Conservation (phyloP, 1,140 invertebrate genomes). For the Phymastichus coffea region DNA sequence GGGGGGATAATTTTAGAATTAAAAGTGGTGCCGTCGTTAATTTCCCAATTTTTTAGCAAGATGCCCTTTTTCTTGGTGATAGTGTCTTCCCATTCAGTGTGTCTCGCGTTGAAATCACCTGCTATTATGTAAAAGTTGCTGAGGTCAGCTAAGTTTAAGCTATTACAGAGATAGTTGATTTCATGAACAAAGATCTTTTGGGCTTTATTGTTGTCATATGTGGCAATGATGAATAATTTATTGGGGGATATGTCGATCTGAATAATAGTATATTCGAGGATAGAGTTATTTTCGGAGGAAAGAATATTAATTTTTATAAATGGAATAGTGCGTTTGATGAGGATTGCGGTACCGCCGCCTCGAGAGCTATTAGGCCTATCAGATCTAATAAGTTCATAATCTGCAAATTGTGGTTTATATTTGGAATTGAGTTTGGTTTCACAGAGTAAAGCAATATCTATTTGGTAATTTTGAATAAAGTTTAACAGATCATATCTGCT, state of each 20-base stretch:
- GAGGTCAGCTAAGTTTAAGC: too few relatives aligned
- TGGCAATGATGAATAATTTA: too few relatives aligned
- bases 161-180: too few relatives aligned
- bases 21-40: neutral
- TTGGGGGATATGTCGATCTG: too few relatives aligned
- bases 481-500: neutral
- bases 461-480: neutral
- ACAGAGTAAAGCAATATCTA: neutral
- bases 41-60: neutral
- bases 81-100: neutral
- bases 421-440: neutral
- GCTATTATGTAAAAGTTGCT: slow-evolving; percentile 3
- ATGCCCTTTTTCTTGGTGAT: neutral
- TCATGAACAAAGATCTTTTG: too few relatives aligned
- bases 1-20: neutral
- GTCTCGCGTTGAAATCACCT: slow-evolving; percentile 13
- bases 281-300: neutral
- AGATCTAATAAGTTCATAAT: neutral
- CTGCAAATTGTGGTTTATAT: slow-evolving; percentile 6
- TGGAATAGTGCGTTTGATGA: neutral
- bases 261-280: neutral
- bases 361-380: neutral
- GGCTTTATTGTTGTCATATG: too few relatives aligned
- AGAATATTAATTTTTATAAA: neutral
- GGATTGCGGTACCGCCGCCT: neutral